Conservation (phyloP, 1,140 invertebrate genomes). For the Drosophila kohkoa region DNA sequence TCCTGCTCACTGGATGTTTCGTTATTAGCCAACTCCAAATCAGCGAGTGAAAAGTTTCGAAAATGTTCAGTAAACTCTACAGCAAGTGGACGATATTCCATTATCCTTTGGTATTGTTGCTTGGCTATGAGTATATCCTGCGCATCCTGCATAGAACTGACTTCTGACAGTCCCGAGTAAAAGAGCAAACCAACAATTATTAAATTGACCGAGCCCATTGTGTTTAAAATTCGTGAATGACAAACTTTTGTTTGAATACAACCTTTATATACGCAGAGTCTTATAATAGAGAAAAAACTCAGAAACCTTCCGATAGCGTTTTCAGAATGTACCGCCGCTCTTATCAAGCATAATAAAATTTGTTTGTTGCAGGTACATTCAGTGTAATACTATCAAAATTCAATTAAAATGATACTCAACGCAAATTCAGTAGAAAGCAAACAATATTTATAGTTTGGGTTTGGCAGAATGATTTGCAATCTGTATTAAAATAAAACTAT, state of each 20-base stretch:
- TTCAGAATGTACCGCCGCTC: not conserved
- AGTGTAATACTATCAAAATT: not conserved
- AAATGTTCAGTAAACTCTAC: not conserved
- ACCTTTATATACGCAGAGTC: not conserved
- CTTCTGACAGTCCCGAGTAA: not conserved
- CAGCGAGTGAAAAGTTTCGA: not conserved
- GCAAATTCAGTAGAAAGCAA: conserved; percentile 5
- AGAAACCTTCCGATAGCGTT: not conserved
- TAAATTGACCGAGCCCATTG: conserved; percentile 24
- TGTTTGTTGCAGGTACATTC: too few species aligned
- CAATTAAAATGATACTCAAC: not conserved
- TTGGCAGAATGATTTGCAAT: too few species aligned
- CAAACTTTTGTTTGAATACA: not conserved
- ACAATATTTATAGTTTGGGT: too few species aligned
- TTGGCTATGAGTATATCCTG: not conserved
- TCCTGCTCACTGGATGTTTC: conserved; percentile 3
- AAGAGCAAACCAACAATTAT: conserved; percentile 14
- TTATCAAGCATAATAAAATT: not conserved
- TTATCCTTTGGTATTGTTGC: not conserved
- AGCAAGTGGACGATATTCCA: conserved; percentile 11
- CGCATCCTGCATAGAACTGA: not conserved
- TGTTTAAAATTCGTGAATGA: conserved; percentile 2
- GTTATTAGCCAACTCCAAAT: not conserved
- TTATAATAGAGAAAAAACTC: not conserved
- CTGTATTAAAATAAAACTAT: too few species aligned